Base-by-base conservation (phyloP, 2,888 invertebrate genomes). In the Melipona beecheii region DNA sequence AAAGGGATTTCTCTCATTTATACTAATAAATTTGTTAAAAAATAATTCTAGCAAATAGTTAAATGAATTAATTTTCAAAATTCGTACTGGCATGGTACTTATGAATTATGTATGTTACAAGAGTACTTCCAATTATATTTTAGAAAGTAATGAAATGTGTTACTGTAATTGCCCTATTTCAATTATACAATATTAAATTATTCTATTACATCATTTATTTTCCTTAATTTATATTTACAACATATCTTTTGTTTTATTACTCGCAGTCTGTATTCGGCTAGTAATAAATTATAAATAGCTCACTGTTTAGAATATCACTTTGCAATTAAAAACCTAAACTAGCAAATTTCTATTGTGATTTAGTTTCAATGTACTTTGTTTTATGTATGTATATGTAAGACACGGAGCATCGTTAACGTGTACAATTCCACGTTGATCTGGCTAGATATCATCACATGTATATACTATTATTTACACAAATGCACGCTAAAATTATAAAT, bases 271-370 rank as follows among this genome's bases (percentile, higher is more conserved):
- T 89, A 87, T 87, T 90, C 86, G 69, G 88, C 89, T 90, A 91
- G 86, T 91, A 93, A 92, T 93, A 93, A 93, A 93, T 93, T 93
- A 93, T 93, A 93, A 93, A 93, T 92, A 91, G 89, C 86, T 93
- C 87, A 88, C 88, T 92, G 90, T 91, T 83, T 81, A 73, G 74
- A 85, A 82, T 78, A 79, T 84, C 70, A 80, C 72, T 58, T 87
- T 78, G 80, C 77, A 89, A 89, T 87, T 89, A 68, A 88, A 87
- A 86, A 78, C 75, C 65, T 84, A 84, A 78, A 52, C 75, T 86
- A 86, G 65, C 79, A 76, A 50, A 83, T 77, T 81, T 76, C 73
- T 85, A 79, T 85, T 74, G 78, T 69, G 56, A 69, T 78, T 27
- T 58, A 27, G 73, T 81, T 75, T 77, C 66, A 77, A 66, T 78